Base-by-base conservation (phyloP, 2,113 vertebrate genomes). In the Myxocyprinus asiaticus region DNA sequence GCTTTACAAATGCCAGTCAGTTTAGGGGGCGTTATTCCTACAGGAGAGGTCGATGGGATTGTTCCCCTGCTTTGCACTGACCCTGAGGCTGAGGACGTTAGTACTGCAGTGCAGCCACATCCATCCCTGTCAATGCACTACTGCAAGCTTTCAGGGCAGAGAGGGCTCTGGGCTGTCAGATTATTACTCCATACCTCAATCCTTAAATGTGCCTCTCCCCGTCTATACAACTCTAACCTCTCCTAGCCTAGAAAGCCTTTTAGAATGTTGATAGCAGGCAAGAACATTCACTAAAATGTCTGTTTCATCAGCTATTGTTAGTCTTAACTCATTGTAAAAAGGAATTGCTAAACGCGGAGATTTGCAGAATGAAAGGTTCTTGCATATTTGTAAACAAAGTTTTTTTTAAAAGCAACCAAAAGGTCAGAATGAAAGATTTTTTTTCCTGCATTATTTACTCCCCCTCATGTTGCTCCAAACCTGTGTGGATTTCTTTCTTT, bases 11-110 rank as follows among this genome's bases (percentile, higher is more conserved):
- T 69, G 43, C 47, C 76, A 63, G 48, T 77, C 12, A 61, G 62
- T 83, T 83, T 75, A 76, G 11, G 69, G 56, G 43, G 48, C 45
- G 73, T 68, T 67, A 81, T 74, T 69, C 80, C 74, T 78, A 64
- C 22, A 75, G 78, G 67, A 80, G 44, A 63, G 47, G 62, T 77
- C 83, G 84, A 85, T 83, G 81, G 82, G 81, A 81, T 79, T 81
- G 81, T 85, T 81, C 72, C 55, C 76, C 81, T 61, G 65, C n/a
- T 85, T 68, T 85, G 70, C 55, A 81, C 63, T 81, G 84, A 85
- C 81, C 84, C 78, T 71, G 64, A 76, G 72, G 82, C 51, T 66
- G 81, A 81, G 76, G 65, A 81, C 59, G 65, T 67, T 42, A 76
- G 65, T 75, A 53, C 66, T 76, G 84, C 74, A 58, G 74, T 67